Conservation (phyloP, 2,113 vertebrate genomes). For the Lasiurus borealis region DNA sequence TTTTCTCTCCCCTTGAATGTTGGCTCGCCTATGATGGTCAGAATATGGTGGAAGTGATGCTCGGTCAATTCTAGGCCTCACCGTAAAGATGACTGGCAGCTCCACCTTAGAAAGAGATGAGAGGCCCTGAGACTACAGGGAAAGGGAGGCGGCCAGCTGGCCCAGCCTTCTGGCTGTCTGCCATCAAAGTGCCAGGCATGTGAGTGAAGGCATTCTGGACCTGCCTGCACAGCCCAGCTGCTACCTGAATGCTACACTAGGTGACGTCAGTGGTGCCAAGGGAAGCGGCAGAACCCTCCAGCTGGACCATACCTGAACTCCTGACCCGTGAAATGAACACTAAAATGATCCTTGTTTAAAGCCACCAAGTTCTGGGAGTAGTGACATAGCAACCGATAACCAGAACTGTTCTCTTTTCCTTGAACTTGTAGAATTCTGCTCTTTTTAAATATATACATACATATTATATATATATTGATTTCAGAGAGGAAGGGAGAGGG, state of each 20-base stretch:
- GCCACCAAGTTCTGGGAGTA: neutral
- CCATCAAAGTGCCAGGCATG: neutral
- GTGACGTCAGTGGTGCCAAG: neutral
- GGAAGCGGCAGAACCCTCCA: neutral
- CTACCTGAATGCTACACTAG: neutral
- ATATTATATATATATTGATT: too few species aligned
- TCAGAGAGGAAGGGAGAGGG: too few species aligned
- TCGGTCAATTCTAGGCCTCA: neutral
- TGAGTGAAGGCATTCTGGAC: neutral
- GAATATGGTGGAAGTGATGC: neutral
- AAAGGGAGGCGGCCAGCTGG: neutral
- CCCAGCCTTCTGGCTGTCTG: neutral
- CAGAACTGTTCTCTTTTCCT: neutral
- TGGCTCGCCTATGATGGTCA: neutral
- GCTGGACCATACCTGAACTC: neutral
- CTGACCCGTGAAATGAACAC: neutral
- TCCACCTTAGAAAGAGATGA: neutral
- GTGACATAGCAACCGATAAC: neutral
- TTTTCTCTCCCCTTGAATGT: neutral
- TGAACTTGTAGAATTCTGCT: neutral
- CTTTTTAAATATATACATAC: too few species aligned
- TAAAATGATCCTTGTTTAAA: neutral
- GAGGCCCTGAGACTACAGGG: neutral
- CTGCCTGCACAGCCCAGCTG: neutral
- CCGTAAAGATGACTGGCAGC: neutral